phyloP scores from a whole-genome alignment of 2,113 vertebrate species.

The Papio anubis region DNA sequence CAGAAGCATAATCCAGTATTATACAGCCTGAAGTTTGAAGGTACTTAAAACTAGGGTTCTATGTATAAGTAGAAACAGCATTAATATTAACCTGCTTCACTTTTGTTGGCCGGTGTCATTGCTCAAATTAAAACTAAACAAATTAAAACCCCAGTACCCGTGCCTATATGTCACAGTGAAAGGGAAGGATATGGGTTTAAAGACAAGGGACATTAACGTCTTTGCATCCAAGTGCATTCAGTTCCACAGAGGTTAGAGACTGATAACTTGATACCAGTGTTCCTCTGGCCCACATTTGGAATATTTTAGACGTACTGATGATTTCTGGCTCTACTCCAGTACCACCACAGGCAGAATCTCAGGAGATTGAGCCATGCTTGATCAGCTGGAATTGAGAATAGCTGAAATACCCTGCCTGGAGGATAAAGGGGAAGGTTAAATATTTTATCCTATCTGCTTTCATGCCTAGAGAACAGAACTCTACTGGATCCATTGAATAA shows the following conservation, averaged over 20 bases:
- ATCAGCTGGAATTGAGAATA: neutral
- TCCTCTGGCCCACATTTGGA: neutral
- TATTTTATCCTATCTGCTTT: neutral
- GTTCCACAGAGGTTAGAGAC: neutral
- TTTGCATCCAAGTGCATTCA: neutral
- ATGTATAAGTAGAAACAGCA: neutral
- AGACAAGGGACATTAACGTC: neutral
- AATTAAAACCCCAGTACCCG: neutral
- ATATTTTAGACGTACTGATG: neutral
- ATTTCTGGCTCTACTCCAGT: neutral
- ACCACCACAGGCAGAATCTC: neutral
- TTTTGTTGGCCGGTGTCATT: neutral
- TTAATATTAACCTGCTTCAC: neutral
- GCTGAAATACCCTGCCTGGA: rapidly evolving
- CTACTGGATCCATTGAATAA: neutral
- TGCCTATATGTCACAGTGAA: neutral
- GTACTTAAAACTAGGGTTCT: neutral
- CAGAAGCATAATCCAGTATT: neutral
- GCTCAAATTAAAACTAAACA: neutral
- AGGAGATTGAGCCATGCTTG: neutral
- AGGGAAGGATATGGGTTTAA: neutral
- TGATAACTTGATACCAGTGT: neutral
- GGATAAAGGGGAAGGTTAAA: neutral
- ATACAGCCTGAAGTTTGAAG: neutral
- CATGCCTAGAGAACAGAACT: neutral